phyloP scores from a whole-genome alignment of 2,797 vertebrate species.

The Catharus ustulatus region DNA sequence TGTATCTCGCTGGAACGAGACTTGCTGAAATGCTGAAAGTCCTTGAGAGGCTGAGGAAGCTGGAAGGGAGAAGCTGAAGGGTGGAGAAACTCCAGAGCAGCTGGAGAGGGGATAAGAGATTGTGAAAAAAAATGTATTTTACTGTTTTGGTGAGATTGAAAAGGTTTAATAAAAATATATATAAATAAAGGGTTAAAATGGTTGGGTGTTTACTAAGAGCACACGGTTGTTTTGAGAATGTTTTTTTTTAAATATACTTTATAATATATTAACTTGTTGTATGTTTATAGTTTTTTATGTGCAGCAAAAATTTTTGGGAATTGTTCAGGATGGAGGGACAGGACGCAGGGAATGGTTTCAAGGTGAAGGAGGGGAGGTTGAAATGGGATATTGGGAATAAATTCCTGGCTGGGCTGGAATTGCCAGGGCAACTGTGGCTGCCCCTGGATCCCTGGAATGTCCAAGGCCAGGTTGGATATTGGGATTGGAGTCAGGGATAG shows the following conservation, averaged over 20 bases:
- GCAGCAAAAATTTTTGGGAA: no score
- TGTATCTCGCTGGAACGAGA: background rate
- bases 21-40: background rate
- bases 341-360: background rate
- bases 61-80: background rate
- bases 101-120: background rate
- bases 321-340: background rate
- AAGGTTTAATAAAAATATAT: no score
- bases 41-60: background rate
- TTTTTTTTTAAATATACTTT: no score
- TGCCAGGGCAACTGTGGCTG: background rate
- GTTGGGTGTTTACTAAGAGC: no score
- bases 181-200: no score
- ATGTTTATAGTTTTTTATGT: no score
- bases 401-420: background rate
- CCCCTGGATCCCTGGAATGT: background rate
- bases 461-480: fast-evolving
- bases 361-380: fast-evolving
- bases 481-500: background rate
- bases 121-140: no score
- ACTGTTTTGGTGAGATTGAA: no score
- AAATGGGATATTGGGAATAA: background rate
- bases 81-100: background rate
- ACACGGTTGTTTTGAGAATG: no score
- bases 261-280: no score